Base-by-base conservation (phyloP, 2,113 vertebrate species). In the Prunella fulvescens region DNA sequence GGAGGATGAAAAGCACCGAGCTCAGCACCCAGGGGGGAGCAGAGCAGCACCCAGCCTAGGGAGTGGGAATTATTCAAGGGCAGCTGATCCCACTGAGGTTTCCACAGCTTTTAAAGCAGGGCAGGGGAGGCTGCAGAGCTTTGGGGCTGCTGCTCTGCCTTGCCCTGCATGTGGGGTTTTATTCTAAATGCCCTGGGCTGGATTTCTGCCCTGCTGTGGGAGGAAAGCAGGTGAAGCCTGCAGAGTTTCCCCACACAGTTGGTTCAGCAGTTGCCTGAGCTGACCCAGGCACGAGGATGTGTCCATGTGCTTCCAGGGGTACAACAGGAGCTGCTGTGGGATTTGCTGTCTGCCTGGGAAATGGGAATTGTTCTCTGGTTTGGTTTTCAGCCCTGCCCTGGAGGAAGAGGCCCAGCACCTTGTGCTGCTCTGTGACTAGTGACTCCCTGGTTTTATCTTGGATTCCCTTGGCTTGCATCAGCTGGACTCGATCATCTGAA, bases 1-100 rank as follows among this genome's bases (percentile, higher is more conserved):
- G 37, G 71, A 45, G 28, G 12, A 1, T 23, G n/a, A 39, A n/a
- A 53, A 69, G 0, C 1, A 1, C 3, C 1, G 0, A 81, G 31
- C 35, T 39, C 37, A 53, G 76, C n/a, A 23, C 3, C 8, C 24
- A 1, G 31, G 5, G 44, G 45, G 31, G 40, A n/a, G 35, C 62
- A 37, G 45, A 37, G 35, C 56, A 90, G 37, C 28, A 17, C 10
- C 6, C 14, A n/a, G 2, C 64, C 26, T 1, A 10, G 45, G 71
- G 33, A 28, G 12, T 5, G 25, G 16, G 51, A 19, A 11, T 50
- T 65, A 4, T 7, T 26, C 23, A 7, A 14, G 51, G 2, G 14
- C 61, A 37, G 67, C 76, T 45, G 67, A 60, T 44, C 74, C 58
- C 66, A 5, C 0, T 1, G 51, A n/a, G 0, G 1, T 26, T 66